These are phyloP conservation scores for Coecobrya sp. DNA, from an alignment of 2,888 invertebrate species.

Conservation along the genomic window DNA sequence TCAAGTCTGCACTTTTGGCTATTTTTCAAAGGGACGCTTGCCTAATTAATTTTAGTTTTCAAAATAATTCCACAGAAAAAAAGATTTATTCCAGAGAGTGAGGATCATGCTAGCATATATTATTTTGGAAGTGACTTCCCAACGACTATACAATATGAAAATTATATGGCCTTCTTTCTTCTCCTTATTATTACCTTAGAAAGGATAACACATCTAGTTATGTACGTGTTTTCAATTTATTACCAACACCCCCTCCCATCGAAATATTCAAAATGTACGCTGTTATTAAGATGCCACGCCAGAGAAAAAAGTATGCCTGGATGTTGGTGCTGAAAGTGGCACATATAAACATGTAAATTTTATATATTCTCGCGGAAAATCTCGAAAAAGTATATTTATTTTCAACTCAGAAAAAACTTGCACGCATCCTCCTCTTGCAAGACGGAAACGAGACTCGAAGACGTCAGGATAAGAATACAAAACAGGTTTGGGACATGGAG, in stretches of 20 bases:
- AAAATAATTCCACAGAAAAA: too few relatives aligned
- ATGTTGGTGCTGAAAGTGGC: slow-evolving; percentile 49
- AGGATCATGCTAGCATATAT: too few relatives aligned
- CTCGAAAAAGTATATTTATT: slow-evolving; percentile 73
- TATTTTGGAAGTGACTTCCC: too few relatives aligned
- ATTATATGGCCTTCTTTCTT: not conserved
- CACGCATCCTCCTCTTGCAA: slow-evolving; percentile 79
- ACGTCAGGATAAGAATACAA: slow-evolving; percentile 82
- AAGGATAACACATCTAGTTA: not conserved
- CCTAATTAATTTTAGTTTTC: too few relatives aligned
- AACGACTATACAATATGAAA: too few relatives aligned
- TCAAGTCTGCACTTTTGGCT: too few relatives aligned
- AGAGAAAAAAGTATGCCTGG: not conserved
- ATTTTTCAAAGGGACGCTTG: too few relatives aligned
- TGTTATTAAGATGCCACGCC: not conserved
- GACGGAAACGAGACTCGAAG: slow-evolving; percentile 83
- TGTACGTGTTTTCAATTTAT: slow-evolving; percentile 53
- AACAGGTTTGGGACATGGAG: slow-evolving; percentile 82
- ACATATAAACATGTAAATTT: slow-evolving; percentile 60
- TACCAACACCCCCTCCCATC: not conserved
- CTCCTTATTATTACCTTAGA: not conserved
- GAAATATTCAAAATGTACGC: not conserved
- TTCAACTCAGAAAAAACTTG: slow-evolving; percentile 81
- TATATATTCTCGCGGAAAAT: slow-evolving; percentile 60
- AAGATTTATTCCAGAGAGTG: too few relatives aligned